A percentile compares a stretch with the other conserved stretches of the same genome.
Evolutionary conservation across 2,113 vertebrate species (phyloP).

Genomic region (Baryphthengus martii): DNA sequence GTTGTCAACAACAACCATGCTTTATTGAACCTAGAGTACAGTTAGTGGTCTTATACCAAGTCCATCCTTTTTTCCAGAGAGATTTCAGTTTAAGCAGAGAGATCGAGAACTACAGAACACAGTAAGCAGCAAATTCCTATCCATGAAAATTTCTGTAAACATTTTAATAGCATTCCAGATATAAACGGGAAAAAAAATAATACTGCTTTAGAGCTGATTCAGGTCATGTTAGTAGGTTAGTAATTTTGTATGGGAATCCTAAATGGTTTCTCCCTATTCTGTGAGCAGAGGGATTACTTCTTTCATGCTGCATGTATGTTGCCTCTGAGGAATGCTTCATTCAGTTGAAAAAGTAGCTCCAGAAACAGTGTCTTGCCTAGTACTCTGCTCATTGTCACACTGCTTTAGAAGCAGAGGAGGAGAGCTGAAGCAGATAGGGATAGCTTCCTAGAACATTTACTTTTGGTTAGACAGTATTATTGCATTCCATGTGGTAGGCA

Average conservation of each 20-base stretch:
- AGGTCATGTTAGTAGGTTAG: neutral
- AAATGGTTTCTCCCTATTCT: neutral
- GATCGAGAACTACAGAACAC: neutral
- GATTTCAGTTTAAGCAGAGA: neutral
- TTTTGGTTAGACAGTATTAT: neutral
- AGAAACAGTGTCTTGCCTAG: neutral
- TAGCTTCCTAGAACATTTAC: neutral
- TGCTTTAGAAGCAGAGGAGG: neutral
- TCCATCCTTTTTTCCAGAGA: neutral
- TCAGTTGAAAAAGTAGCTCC: neutral
- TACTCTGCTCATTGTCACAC: neutral
- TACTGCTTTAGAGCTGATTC: neutral
- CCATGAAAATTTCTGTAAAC: neutral
- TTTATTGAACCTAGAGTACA: neutral
- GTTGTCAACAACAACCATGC: neutral
- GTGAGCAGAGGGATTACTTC: neutral
- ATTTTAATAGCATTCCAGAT: neutral
- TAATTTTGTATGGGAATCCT: neutral
- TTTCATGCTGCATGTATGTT: accelerated
- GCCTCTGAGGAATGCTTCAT: neutral
- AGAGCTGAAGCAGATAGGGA: neutral
- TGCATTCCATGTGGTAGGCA: neutral
- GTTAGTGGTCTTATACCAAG: neutral
- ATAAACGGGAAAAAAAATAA: neutral
- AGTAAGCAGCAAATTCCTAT: neutral